Conservation (phyloP, 2,113 vertebrate species). For the Planiliza haematocheilus region DNA sequence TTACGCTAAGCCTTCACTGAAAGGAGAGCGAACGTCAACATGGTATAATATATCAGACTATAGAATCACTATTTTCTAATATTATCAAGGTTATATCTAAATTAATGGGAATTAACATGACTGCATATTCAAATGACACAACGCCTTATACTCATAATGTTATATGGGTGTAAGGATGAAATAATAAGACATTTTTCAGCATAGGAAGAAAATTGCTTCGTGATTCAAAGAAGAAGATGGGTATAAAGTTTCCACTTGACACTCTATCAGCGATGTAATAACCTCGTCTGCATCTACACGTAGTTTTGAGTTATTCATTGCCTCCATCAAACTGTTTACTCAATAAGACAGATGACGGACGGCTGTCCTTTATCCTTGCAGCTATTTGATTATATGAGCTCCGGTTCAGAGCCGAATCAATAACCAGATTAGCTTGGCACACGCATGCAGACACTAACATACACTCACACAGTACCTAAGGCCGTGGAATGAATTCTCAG, state of each 20-base stretch:
- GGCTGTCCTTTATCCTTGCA: conserved; percentile 72
- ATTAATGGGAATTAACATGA: not conserved
- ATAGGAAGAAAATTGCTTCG: conserved; percentile 6
- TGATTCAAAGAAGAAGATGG: not conserved
- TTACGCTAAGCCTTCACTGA: too few species aligned
- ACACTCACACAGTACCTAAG: conserved; percentile 42
- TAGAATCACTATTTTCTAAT: too few species aligned
- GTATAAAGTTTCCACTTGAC: conserved; percentile 24
- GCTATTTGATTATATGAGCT: conserved; percentile 81
- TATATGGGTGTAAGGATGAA: not conserved
- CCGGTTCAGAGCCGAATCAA: conserved; percentile 75
- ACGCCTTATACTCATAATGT: too few species aligned
- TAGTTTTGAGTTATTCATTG: conserved; percentile 61
- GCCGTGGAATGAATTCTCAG: conserved; percentile 71
- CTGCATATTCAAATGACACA: conserved; percentile 4
- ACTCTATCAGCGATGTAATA: conserved; percentile 28
- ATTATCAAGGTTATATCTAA: too few species aligned
- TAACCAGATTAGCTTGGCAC: conserved; percentile 72
- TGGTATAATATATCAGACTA: too few species aligned
- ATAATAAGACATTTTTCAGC: conserved; percentile 23
- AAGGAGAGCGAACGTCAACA: too few species aligned
- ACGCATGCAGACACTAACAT: conserved; percentile 31
- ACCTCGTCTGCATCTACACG: conserved; percentile 40
- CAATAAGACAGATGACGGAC: conserved; percentile 79
- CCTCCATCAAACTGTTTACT: conserved; percentile 71